Evolutionary conservation across 2,113 vertebrate genomes (phyloP).

Genomic region (Ageneiosus marmoratus): DNA sequence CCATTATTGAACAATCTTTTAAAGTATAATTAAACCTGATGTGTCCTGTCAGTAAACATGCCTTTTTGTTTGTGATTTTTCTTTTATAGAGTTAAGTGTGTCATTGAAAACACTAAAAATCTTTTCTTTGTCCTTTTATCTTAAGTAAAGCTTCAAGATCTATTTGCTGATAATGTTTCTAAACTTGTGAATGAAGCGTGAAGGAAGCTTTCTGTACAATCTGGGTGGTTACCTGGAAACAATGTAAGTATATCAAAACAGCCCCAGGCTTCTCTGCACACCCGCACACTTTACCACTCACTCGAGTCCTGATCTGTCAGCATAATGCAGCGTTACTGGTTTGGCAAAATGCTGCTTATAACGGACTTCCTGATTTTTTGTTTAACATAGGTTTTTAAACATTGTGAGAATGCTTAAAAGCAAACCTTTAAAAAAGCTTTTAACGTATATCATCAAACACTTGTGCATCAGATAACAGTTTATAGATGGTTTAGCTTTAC

Average conservation of each 20-base stretch:
- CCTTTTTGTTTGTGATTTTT: too few species aligned
- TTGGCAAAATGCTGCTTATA: neutral
- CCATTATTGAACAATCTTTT: too few species aligned
- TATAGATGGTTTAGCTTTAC: neutral
- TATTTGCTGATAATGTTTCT: neutral
- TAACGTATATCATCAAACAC: neutral
- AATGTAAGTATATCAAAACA: constrained; percentile 32
- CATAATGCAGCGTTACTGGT: constrained; percentile 10
- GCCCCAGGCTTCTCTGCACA: neutral
- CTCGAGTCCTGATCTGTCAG: constrained; percentile 17
- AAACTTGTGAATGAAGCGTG: constrained; percentile 1
- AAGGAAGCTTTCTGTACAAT: too few species aligned
- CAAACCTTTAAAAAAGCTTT: too few species aligned
- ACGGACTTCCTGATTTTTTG: neutral
- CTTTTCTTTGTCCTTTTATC: too few species aligned
- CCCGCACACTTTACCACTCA: neutral
- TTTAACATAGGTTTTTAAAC: neutral
- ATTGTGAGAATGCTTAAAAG: neutral
- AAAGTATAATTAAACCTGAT: too few species aligned
- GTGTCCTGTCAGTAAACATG: too few species aligned
- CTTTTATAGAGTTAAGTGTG: too few species aligned
- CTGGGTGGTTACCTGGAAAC: constrained; percentile 13
- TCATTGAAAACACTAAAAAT: too few species aligned
- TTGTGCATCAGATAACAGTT: neutral
- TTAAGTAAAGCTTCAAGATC: too few species aligned